Conservation (phyloP, 1,140 invertebrate genomes). For the Bombyx mandarina region DNA sequence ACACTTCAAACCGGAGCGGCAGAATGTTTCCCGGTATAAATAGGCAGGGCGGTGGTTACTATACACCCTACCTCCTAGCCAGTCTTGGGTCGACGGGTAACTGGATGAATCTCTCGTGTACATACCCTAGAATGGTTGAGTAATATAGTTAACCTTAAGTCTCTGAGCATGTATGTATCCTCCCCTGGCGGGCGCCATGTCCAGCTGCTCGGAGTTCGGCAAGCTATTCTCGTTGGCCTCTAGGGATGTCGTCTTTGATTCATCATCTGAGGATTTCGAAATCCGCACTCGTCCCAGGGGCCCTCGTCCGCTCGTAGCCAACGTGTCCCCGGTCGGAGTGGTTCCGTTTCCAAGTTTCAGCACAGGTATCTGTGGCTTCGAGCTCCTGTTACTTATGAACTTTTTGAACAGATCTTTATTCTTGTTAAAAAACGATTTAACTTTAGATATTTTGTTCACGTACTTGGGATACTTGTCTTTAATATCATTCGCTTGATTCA, state of each 20-base stretch:
- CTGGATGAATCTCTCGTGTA: no score
- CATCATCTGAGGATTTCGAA: no score
- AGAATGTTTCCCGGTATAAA: no score
- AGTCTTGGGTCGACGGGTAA: no score
- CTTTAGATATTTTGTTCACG: slow-evolving; percentile 12
- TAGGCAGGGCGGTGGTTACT: no score
- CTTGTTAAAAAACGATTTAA: slow-evolving; percentile 19
- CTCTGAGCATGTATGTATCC: slow-evolving; percentile 6
- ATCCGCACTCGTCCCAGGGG: neutral
- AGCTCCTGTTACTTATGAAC: slow-evolving; percentile 13
- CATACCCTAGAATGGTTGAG: no score
- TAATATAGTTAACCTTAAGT: slow-evolving; percentile 8
- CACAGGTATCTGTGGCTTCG: neutral
- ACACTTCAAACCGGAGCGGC: no score
- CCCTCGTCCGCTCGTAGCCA: neutral
- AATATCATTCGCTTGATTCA: neutral
- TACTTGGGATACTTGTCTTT: neutral
- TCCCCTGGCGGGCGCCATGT: slow-evolving; percentile 16
- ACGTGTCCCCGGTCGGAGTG: neutral
- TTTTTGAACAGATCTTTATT: slow-evolving; percentile 18
- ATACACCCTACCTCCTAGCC: no score
- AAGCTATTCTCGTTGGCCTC: neutral
- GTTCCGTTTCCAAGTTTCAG: neutral
- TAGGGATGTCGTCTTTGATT: neutral
- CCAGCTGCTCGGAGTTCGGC: slow-evolving; percentile 13